phyloP scores from a whole-genome alignment of 2,797 vertebrate genomes.

The Peromyscus melanophrys region DNA sequence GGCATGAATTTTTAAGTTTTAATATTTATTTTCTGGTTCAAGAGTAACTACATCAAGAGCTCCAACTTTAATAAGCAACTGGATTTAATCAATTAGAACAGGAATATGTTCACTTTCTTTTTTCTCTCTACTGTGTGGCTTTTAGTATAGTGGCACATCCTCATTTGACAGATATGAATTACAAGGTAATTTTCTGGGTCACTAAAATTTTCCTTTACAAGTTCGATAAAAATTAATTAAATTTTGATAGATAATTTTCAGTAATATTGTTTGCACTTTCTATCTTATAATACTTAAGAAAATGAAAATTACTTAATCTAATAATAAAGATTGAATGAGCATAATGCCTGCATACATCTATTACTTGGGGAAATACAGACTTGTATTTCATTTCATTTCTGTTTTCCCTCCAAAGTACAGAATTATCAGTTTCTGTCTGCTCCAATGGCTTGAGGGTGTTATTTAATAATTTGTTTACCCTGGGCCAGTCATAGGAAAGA shows the following conservation, averaged over 20 bases:
- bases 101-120: neutral
- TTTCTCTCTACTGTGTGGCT: neutral
- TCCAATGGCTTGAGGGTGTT: no score
- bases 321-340: neutral
- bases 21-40: neutral
- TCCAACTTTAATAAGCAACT: neutral
- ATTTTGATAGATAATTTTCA: neutral
- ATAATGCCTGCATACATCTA: neutral
- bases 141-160: neutral
- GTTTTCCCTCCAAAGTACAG: neutral
- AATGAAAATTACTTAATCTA: slow-evolving; percentile 40
- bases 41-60: no score
- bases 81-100: neutral
- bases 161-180: neutral
- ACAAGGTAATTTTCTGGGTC: slow-evolving; percentile 14
- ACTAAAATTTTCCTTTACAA: neutral
- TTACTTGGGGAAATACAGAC: neutral
- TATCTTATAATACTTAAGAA: neutral
- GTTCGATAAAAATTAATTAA: slow-evolving; percentile 4
- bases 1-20: neutral
- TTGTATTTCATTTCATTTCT: neutral
- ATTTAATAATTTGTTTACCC: no score
- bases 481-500: no score
- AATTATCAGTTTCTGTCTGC: neutral
- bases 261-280: neutral